Conservation (phyloP, 1,140 invertebrate species). For the Helicoverpa zea region DNA sequence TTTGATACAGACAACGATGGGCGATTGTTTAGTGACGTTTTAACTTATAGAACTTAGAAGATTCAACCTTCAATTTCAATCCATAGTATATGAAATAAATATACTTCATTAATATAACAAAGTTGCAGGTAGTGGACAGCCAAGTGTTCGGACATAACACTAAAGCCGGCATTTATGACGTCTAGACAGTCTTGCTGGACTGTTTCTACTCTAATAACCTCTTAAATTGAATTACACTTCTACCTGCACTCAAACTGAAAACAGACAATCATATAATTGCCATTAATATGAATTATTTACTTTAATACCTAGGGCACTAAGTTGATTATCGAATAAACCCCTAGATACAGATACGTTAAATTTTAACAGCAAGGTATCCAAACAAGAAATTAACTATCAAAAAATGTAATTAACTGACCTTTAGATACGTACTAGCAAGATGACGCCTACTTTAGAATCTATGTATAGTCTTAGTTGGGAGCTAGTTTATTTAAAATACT, state of each 20-base stretch:
- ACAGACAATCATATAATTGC: not conserved
- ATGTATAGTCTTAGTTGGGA: not conserved
- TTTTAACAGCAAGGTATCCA: not conserved
- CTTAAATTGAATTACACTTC: not conserved
- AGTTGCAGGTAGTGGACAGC: conserved; percentile 15
- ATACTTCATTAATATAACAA: not conserved
- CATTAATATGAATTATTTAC: not conserved
- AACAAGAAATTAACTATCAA: not conserved
- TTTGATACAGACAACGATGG: not conserved
- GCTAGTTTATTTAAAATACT: conserved; percentile 4
- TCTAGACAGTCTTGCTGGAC: conserved; percentile 10
- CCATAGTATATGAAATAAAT: no score
- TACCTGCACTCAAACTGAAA: not conserved
- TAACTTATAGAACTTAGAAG: not conserved
- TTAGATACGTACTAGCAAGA: not conserved
- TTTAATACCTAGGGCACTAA: not conserved
- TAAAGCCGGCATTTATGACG: conserved; percentile 21
- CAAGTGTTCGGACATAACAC: conserved; percentile 8
- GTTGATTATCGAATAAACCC: not conserved
- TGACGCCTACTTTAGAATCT: not conserved
- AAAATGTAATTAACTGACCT: no score
- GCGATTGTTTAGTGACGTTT: not conserved
- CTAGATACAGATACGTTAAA: no score
- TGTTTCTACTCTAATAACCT: not conserved
- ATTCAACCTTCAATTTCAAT: no score